phyloP scores from a whole-genome alignment of 2,888 invertebrate genomes.

The Boloria euphrosyne region DNA sequence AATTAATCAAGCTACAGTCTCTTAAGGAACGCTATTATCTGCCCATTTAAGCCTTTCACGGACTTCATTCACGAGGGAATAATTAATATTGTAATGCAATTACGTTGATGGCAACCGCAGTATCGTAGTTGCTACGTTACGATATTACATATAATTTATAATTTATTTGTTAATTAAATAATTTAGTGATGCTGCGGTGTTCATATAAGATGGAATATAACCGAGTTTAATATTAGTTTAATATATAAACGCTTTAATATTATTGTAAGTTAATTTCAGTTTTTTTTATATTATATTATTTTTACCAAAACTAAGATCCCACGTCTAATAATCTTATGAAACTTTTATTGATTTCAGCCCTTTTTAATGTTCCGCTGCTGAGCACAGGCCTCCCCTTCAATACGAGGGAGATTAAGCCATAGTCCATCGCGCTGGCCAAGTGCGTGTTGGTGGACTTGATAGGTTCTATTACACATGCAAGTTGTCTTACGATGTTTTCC shows the following conservation, averaged over 20 bases:
- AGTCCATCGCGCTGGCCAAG: too few species aligned
- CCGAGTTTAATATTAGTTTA: neutral
- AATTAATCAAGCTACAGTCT: conserved; percentile 40
- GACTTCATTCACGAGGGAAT: conserved; percentile 63
- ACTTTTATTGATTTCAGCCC: too few species aligned
- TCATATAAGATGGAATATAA: conserved; percentile 7
- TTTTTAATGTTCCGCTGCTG: too few species aligned
- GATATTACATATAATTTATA: conserved; percentile 20
- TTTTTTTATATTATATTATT: too few species aligned
- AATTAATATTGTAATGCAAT: conserved; percentile 64
- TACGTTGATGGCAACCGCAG: conserved; percentile 50
- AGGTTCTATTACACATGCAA: too few species aligned
- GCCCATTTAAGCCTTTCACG: conserved; percentile 62
- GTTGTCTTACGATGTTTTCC: too few species aligned
- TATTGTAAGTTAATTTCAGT: neutral
- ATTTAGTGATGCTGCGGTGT: conserved; percentile 11
- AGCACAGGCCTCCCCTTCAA: too few species aligned
- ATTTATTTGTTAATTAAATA: conserved; percentile 18
- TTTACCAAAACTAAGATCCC: too few species aligned
- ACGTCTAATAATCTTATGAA: too few species aligned
- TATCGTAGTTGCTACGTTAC: conserved; percentile 22
- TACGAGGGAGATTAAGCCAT: too few species aligned
- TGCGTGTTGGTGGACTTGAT: too few species aligned
- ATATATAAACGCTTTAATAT: neutral
- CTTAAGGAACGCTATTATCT: conserved; percentile 57